phyloP scores from a whole-genome alignment of 1,140 invertebrate genomes.

The Drosophila murphyi region DNA sequence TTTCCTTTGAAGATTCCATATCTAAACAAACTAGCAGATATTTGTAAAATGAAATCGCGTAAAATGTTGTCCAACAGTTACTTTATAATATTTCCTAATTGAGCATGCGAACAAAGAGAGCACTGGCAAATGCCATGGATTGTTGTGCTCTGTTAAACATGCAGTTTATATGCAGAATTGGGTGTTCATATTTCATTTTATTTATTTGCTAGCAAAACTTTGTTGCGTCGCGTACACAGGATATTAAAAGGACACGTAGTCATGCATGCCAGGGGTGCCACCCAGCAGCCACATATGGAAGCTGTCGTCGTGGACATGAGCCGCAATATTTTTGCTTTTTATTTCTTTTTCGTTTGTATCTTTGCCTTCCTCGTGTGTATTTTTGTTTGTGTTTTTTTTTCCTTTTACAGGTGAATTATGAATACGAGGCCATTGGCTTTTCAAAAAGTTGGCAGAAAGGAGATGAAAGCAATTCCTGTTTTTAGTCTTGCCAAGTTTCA shows the following conservation, averaged over 20 bases:
- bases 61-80: background rate
- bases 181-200: slow-evolving; percentile 54
- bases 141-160: background rate
- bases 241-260: slow-evolving; percentile 80
- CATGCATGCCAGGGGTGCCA: slow-evolving; percentile 60
- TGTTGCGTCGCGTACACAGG: slow-evolving; percentile 57
- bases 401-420: slow-evolving; percentile 46
- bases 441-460: slow-evolving; percentile 37
- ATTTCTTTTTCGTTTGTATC: slow-evolving; percentile 4
- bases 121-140: background rate
- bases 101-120: background rate
- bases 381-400: slow-evolving; percentile 8
- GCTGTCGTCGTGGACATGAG: slow-evolving; percentile 45
- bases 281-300: slow-evolving; percentile 61
- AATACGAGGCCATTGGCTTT: slow-evolving; percentile 36
- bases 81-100: background rate
- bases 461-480: slow-evolving; percentile 15
- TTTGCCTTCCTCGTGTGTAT: background rate
- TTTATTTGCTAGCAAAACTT: slow-evolving; percentile 71
- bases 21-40: no score
- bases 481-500: slow-evolving; percentile 10
- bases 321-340: slow-evolving; percentile 24
- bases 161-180: slow-evolving; percentile 10
- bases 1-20: no score
- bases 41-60: no score